These are phyloP conservation scores for Zonitis immaculata DNA, from an alignment of 2,888 invertebrate species.

Conservation along the genomic window DNA sequence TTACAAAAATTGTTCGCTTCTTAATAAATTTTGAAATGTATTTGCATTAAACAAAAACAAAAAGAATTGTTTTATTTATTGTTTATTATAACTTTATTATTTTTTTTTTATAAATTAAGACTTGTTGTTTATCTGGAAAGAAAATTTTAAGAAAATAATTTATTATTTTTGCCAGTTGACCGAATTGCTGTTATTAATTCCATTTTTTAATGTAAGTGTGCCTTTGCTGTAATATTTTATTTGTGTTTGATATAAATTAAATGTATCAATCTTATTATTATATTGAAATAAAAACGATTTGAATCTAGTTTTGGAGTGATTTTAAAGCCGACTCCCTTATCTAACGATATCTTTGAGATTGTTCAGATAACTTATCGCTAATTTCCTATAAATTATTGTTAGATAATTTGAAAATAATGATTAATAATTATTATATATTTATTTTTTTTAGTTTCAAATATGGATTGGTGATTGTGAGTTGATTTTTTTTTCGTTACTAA, in stretches of 20 bases:
- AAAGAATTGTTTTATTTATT: constrained; percentile 11
- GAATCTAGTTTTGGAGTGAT: neutral
- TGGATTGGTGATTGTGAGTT: neutral
- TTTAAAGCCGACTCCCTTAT: neutral
- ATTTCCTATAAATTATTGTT: constrained; percentile 1
- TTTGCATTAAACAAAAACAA: constrained; percentile 3
- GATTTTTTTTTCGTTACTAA: neutral
- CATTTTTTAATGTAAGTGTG: constrained; percentile 4
- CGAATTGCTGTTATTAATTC: neutral
- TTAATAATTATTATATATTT: neutral
- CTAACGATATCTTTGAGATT: neutral
- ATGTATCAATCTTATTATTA: neutral
- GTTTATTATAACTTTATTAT: constrained; percentile 10
- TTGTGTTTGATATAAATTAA: neutral
- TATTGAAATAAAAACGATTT: neutral
- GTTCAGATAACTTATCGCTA: constrained; percentile 1
- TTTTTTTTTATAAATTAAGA: too few species aligned
- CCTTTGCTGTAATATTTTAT: neutral
- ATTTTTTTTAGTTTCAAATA: neutral
- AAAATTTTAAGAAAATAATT: too few species aligned
- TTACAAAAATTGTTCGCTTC: constrained; percentile 28
- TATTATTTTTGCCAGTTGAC: too few species aligned
- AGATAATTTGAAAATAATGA: too few species aligned
- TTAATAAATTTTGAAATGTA: neutral
- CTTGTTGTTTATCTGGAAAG: neutral